These are phyloP conservation scores for Melanchra persicariae DNA, from an alignment of 2,888 invertebrate genomes.

Conservation along the genomic window DNA sequence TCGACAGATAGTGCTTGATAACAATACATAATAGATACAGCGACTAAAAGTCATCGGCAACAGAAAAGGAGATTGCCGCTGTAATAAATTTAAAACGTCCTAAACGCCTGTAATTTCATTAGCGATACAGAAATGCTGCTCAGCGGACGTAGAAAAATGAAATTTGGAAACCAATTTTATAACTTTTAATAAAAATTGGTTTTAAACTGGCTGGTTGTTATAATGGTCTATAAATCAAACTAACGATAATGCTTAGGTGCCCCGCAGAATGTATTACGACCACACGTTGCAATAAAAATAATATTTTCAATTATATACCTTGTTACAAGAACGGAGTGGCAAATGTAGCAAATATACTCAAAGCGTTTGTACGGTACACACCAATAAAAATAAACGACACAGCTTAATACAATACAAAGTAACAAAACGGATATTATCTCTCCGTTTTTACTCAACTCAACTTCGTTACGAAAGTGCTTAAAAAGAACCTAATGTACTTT, in stretches of 20 bases:
- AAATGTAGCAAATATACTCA: constrained; percentile 18
- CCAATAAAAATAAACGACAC: constrained; percentile 54
- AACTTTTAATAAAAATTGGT: constrained; percentile 16
- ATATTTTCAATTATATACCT: constrained; percentile 28
- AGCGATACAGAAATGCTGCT: neutral
- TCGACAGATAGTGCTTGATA: no score
- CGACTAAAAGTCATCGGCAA: neutral
- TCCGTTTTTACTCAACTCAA: constrained; percentile 56
- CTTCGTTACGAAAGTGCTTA: constrained; percentile 48
- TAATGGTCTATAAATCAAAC: constrained; percentile 20
- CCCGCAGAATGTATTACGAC: constrained; percentile 6
- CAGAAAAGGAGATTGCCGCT: neutral
- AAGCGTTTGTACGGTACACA: constrained; percentile 36
- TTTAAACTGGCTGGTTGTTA: constrained; percentile 8
- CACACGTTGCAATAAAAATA: constrained; percentile 11
- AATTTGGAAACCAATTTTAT: neutral
- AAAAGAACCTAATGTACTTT: constrained; percentile 45
- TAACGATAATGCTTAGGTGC: constrained; percentile 25
- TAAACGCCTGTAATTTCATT: constrained; percentile 4
- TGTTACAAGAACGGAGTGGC: constrained; percentile 2
- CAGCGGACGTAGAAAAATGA: neutral
- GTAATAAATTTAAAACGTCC: neutral
- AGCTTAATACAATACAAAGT: constrained; percentile 29
- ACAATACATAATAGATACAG: no score
- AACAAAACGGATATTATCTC: constrained; percentile 44